These are phyloP conservation scores for Chaetura pelagica DNA, from an alignment of 2,113 vertebrate species.

Conservation along the genomic window DNA sequence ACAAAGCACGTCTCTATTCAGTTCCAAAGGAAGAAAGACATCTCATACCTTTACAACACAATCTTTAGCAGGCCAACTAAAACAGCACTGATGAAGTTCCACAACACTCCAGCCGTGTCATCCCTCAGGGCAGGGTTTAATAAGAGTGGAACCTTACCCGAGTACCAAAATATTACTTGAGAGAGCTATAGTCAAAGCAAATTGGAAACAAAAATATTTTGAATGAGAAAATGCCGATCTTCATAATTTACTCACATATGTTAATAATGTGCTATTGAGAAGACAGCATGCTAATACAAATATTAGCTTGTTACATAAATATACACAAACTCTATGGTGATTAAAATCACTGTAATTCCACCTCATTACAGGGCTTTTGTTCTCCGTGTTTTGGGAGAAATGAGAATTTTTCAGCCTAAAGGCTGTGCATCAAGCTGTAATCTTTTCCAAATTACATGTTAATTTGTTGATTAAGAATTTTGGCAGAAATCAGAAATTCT, in stretches of 20 bases:
- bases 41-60: neutral
- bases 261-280: neutral
- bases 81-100: neutral
- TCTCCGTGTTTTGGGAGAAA: rapidly evolving
- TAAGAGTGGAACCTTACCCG: neutral
- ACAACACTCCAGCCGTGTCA: neutral
- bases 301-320: neutral
- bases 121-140: neutral
- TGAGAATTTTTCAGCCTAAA: neutral
- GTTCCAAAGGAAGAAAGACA: neutral
- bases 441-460: neutral
- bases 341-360: neutral
- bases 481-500: neutral
- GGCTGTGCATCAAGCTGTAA: neutral
- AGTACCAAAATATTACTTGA: neutral
- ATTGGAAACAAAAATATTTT: neutral
- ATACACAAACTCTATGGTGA: neutral
- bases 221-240: neutral
- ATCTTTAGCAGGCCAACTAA: neutral
- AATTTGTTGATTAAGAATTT: neutral
- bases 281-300: neutral
- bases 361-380: neutral
- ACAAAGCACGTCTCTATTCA: neutral
- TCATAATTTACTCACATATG: neutral
- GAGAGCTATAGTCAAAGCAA: neutral